Base-by-base conservation (phyloP, 2,113 vertebrate genomes). In the Hassar affinis region DNA sequence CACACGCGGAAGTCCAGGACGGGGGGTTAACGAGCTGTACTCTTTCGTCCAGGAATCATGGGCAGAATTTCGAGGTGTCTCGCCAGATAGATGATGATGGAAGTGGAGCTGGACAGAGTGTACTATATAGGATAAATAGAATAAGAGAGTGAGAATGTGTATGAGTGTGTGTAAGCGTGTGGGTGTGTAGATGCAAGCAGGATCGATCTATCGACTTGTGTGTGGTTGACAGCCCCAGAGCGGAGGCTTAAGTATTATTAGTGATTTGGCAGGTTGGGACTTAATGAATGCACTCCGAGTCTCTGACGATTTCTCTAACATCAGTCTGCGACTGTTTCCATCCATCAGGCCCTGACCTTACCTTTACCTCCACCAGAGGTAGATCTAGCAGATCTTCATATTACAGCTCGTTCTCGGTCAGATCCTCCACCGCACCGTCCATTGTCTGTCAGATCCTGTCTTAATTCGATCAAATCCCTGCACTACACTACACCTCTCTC, bases 221-320 rank as follows among this genome's bases (percentile, higher is more conserved):
- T 85, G 83, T 54, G 80, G 74, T 88, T 85, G 86, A 90, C 87
- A 85, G 89, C 86, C 89, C 90, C 85, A 66, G 38, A 85, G 86
- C 87, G 30, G 85, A 88, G 90, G 92, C 91, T 93, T 91, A 93
- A 92, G 89, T 91, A 89, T 91, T 91, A 92, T 93, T 92, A 93
- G 89, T 88, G 90, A 90, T 90, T 90, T 89, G 86, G 90, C 90
- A 91, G 87, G 90, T 93, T 90, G 91, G 90, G 89, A 88, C 89
- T 91, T 92, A 93, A 91, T 92, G 91, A 93, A 93, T 89, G 87
- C 89, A 90, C 88, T 91, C 86, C 62, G 83, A 91, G 75, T 84
- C 88, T 87, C 82, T 72, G 80, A 80, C 71, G 74, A 38, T 87
- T 82, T 85, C 79, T 78, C n/a, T 38, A 64, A 30, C 66, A 54